Evolutionary conservation across 2,888 invertebrate species (phyloP).

Genomic region (Tenthredo livida): DNA sequence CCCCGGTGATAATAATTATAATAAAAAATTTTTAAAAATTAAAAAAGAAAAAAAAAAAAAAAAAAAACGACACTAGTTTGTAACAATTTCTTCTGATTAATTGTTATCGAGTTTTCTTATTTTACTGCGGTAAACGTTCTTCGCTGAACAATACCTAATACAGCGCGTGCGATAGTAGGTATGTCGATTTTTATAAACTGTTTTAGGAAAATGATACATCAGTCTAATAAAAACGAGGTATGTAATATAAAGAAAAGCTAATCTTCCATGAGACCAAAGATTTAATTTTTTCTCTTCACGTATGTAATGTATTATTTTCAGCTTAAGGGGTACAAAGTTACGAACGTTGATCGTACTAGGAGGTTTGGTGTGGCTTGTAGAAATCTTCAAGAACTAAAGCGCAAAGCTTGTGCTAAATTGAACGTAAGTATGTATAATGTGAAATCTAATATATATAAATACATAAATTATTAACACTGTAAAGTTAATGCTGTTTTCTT

Average conservation of each 20-base stretch:
- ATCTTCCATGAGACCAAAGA: background rate
- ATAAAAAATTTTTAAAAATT: too few species aligned
- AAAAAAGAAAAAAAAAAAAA: too few species aligned
- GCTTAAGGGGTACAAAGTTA: slow-evolving; percentile 87
- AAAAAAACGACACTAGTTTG: background rate
- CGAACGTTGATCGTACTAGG: slow-evolving; percentile 84
- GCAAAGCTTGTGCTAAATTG: slow-evolving; percentile 85
- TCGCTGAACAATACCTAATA: too few species aligned
- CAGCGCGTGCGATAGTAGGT: background rate
- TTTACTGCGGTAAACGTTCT: background rate
- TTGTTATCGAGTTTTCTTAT: background rate
- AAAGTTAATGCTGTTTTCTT: background rate
- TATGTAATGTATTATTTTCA: slow-evolving; percentile 62
- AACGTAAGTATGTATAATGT: slow-evolving; percentile 79
- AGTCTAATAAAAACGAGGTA: slow-evolving; percentile 62
- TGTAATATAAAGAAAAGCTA: slow-evolving; percentile 36
- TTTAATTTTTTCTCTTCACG: background rate
- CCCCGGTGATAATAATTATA: background rate
- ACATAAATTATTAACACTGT: background rate
- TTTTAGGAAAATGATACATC: slow-evolving; percentile 62
- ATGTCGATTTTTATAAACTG: slow-evolving; percentile 66
- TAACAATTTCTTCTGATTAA: background rate
- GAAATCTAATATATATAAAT: background rate
- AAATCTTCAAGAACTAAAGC: slow-evolving; percentile 83
- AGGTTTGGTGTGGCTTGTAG: slow-evolving; percentile 87